These are phyloP conservation scores for Acheta domesticus DNA, from an alignment of 2,888 invertebrate genomes.

Conservation along the genomic window DNA sequence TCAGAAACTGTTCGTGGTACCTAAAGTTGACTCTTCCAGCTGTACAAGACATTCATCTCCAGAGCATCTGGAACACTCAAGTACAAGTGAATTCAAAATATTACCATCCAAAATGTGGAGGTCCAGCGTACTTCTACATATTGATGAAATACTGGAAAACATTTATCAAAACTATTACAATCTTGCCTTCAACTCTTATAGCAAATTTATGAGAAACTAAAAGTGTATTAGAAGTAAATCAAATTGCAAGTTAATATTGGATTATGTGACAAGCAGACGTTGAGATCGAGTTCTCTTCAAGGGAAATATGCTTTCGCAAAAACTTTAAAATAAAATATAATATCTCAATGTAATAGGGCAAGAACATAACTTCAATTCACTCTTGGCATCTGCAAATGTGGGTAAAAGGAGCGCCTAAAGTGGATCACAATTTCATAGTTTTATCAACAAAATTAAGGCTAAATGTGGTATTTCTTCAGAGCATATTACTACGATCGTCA, in stretches of 20 bases:
- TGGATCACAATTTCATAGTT: no score
- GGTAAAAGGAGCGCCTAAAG: no score
- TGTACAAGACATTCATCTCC: constrained; percentile 11
- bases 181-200: neutral
- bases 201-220: neutral
- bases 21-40: constrained; percentile 22
- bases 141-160: constrained; percentile 20
- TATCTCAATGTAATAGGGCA: neutral
- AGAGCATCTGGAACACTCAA: constrained; percentile 18
- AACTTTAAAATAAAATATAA: neutral
- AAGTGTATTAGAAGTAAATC: constrained; percentile 19
- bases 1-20: neutral
- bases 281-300: neutral
- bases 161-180: constrained; percentile 25
- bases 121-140: neutral
- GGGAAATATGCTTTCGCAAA: neutral
- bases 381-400: neutral
- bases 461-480: no score
- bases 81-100: neutral
- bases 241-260: neutral
- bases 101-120: neutral
- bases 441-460: no score
- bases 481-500: no score
- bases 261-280: neutral
- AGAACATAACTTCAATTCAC: neutral